Evolutionary conservation across 2,888 invertebrate genomes (phyloP).

Genomic region (Andrena bucephala): DNA sequence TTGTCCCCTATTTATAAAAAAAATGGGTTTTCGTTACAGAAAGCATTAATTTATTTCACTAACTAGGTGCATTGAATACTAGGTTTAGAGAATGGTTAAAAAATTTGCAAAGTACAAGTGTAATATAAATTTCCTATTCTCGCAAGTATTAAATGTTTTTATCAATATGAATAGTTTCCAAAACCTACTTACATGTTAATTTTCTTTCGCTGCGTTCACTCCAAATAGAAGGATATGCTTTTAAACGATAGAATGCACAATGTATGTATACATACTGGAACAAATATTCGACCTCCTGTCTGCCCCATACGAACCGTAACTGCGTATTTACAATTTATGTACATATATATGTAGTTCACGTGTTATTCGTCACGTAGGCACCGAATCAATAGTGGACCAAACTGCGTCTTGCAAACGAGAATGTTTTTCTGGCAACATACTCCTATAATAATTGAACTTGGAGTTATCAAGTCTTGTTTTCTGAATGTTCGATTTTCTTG

Average conservation of each 20-base stretch:
- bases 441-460: background rate
- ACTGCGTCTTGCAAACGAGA: background rate
- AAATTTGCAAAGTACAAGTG: background rate
- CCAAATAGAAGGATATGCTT: too few species aligned
- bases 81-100: background rate
- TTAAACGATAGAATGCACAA: too few species aligned
- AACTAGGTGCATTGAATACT: background rate
- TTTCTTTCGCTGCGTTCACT: background rate
- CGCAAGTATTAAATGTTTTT: background rate
- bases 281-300: background rate
- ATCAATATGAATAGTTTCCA: background rate
- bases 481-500: too few species aligned
- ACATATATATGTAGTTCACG: too few species aligned
- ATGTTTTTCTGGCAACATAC: background rate
- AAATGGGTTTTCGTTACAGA: too few species aligned
- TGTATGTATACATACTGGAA: too few species aligned
- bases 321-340: background rate
- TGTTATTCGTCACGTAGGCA: background rate
- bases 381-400: background rate
- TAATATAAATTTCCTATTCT: background rate
- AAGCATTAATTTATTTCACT: too few species aligned
- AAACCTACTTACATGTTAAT: background rate
- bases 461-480: background rate
- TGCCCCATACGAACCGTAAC: background rate
- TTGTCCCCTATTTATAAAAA: too few species aligned